phyloP scores from a whole-genome alignment of 2,113 vertebrate genomes.

The Narcine bancroftii region DNA sequence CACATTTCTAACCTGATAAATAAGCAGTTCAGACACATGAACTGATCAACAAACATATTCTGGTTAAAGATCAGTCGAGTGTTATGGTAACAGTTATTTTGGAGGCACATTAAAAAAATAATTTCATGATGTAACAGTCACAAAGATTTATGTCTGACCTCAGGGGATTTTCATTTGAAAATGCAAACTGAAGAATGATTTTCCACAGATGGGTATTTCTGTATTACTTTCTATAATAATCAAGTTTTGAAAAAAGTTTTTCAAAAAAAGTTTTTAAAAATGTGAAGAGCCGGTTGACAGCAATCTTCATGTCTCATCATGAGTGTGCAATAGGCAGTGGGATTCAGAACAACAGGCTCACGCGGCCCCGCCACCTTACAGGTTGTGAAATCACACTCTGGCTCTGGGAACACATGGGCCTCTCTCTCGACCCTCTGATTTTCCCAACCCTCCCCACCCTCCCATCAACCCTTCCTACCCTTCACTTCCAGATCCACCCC shows the following conservation, averaged over 20 bases:
- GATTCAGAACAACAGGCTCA: background rate
- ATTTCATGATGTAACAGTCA: background rate
- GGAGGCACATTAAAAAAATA: background rate
- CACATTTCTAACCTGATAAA: background rate
- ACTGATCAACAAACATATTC: background rate
- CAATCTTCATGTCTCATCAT: background rate
- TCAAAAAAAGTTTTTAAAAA: background rate
- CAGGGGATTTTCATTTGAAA: background rate
- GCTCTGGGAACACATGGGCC: too few relatives aligned
- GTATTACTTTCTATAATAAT: background rate
- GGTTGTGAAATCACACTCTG: too few relatives aligned
- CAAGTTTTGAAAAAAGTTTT: background rate
- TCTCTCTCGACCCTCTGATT: too few relatives aligned
- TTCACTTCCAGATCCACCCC: too few relatives aligned
- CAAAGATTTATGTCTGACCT: background rate
- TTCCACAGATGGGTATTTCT: background rate
- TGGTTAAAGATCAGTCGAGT: background rate
- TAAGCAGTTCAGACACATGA: background rate
- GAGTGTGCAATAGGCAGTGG: background rate
- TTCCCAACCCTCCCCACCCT: too few relatives aligned
- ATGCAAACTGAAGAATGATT: background rate
- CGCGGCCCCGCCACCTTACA: too few relatives aligned
- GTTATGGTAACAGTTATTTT: background rate
- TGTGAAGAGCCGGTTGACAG: background rate
- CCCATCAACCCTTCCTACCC: too few relatives aligned